Conservation (phyloP, 2,888 invertebrate genomes). For the Heliconius ismenius region DNA sequence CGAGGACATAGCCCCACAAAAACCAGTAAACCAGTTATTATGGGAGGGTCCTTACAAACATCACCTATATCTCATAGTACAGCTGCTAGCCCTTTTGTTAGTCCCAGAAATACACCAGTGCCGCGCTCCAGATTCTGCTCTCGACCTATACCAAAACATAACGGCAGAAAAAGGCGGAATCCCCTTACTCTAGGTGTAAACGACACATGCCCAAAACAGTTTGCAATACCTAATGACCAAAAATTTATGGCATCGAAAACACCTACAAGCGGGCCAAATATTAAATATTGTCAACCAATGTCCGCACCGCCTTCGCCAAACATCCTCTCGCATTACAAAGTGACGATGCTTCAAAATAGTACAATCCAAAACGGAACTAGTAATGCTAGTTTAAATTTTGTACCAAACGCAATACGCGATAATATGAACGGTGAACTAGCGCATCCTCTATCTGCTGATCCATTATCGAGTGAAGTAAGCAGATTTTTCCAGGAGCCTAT, state of each 20-base stretch:
- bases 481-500: constrained; percentile 82
- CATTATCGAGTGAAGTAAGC: constrained; percentile 82
- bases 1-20: constrained; percentile 70
- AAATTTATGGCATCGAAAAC: constrained; percentile 64
- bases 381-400: constrained; percentile 72
- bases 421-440: constrained; percentile 68
- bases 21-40: constrained; percentile 61
- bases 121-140: constrained; percentile 84
- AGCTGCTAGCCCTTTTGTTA: constrained; percentile 90
- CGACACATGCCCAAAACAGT: constrained; percentile 65
- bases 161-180: constrained; percentile 67
- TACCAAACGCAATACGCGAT: constrained; percentile 74
- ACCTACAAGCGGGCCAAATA: constrained; percentile 57
- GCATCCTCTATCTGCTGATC: constrained; percentile 75
- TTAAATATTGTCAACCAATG: constrained; percentile 79
- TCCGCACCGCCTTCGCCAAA: constrained; percentile 87
- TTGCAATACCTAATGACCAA: constrained; percentile 75
- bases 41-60: constrained; percentile 72
- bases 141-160: constrained; percentile 74
- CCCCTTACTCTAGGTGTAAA: constrained; percentile 63
- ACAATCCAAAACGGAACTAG: constrained; percentile 68
- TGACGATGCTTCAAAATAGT: constrained; percentile 75
- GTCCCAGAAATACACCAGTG: constrained; percentile 89
- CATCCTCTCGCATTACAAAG: constrained; percentile 76
- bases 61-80: constrained; percentile 84